phyloP scores from a whole-genome alignment of 1,140 invertebrate species.

The Cotesia vestalis region DNA sequence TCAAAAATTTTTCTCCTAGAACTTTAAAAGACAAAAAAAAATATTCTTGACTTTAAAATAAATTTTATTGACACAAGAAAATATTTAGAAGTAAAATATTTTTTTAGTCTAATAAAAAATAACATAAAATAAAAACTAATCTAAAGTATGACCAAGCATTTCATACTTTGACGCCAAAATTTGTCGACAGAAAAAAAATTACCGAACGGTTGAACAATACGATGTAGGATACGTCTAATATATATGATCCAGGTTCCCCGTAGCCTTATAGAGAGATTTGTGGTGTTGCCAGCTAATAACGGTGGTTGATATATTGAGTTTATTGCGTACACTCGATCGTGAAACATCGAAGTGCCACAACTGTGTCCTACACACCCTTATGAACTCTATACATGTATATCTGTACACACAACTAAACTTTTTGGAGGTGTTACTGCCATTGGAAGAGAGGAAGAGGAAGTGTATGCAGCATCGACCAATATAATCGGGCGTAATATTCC shows the following conservation, averaged over 20 bases:
- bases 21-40: no score
- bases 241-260: background rate
- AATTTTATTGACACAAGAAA: no score
- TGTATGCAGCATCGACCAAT: background rate
- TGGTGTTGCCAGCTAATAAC: conserved; percentile 22
- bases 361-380: conserved; percentile 9
- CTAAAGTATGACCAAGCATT: background rate
- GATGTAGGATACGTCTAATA: no score
- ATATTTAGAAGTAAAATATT: no score
- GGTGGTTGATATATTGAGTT: conserved; percentile 24
- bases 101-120: background rate
- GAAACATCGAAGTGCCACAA: conserved; percentile 6
- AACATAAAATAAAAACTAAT: background rate
- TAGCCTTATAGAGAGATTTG: conserved; percentile 17
- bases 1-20: no score
- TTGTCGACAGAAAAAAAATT: no score
- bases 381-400: no score
- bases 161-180: no score
- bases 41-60: no score
- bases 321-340: conserved; percentile 4
- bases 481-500: background rate
- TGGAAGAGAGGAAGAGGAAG: background rate
- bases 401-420: no score
- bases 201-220: no score
- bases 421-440: no score